Evolutionary conservation across 2,888 invertebrate genomes (phyloP).

Genomic region (Orthosia cruda): DNA sequence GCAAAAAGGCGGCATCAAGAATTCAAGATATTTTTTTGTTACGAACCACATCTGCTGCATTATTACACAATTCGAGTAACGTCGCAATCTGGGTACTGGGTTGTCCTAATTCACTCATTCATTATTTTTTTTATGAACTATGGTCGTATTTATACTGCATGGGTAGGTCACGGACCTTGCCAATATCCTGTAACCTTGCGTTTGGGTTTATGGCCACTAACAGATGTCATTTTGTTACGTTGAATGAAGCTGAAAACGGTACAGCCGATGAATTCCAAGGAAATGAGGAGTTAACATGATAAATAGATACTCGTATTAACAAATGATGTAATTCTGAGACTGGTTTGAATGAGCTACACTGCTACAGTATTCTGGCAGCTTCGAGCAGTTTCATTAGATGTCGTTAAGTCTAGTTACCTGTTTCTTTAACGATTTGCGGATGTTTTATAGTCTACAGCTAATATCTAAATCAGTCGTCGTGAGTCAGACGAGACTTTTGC

Average conservation of each 20-base stretch:
- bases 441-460: slow-evolving; percentile 18
- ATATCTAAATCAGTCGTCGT: slow-evolving; percentile 24
- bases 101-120: slow-evolving; percentile 68
- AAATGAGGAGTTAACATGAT: slow-evolving; percentile 14
- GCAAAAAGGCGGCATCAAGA: slow-evolving; percentile 53
- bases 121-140: slow-evolving; percentile 27
- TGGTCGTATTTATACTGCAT: slow-evolving; percentile 45
- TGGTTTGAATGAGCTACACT: slow-evolving; percentile 9
- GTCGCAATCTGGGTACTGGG: slow-evolving; percentile 63
- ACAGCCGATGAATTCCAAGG: slow-evolving; percentile 16
- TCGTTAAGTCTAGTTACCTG: slow-evolving; percentile 23
- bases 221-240: slow-evolving; percentile 43
- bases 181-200: slow-evolving; percentile 72
- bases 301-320: slow-evolving; percentile 6
- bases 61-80: slow-evolving; percentile 68
- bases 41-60: slow-evolving; percentile 74
- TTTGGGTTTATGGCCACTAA: slow-evolving; percentile 46
- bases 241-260: slow-evolving; percentile 42
- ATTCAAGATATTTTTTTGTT: slow-evolving; percentile 55
- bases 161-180: slow-evolving; percentile 64
- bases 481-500: slow-evolving; percentile 24
- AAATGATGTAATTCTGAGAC: slow-evolving; percentile 8
- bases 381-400: slow-evolving; percentile 31
- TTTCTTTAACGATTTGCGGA: slow-evolving; percentile 37
- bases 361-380: slow-evolving; percentile 25